Evolutionary conservation across 2,888 invertebrate genomes (phyloP).

Genomic region (Melanotus villosus): DNA sequence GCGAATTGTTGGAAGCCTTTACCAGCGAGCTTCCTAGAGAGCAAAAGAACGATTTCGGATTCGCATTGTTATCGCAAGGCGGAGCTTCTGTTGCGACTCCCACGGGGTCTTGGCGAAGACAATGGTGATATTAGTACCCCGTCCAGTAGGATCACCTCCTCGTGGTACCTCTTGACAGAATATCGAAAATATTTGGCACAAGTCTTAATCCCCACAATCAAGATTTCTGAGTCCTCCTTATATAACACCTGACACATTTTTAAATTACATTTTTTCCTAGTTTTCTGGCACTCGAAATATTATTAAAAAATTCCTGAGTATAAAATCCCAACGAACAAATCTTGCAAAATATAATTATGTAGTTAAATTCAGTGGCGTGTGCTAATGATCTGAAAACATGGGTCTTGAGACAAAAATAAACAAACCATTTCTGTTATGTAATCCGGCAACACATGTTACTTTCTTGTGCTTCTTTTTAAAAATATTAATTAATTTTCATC

Average conservation of each 20-base stretch:
- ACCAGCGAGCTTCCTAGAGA: slow-evolving; percentile 56
- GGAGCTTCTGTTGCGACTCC: slow-evolving; percentile 59
- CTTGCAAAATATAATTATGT: too few relatives aligned
- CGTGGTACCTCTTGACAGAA: slow-evolving; percentile 29
- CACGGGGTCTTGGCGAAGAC: slow-evolving; percentile 58
- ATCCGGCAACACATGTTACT: not conserved
- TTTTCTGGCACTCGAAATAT: not conserved
- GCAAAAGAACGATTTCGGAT: slow-evolving; percentile 65
- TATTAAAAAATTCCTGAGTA: not conserved
- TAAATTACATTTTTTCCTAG: not conserved
- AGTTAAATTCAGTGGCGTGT: not conserved
- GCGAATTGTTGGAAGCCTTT: slow-evolving; percentile 64
- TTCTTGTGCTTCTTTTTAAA: not conserved
- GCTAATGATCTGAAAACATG: slow-evolving; percentile 1
- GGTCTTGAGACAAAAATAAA: not conserved
- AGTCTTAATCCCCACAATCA: slow-evolving; percentile 33
- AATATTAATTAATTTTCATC: not conserved
- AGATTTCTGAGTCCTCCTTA: slow-evolving; percentile 18
- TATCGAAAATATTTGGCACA: slow-evolving; percentile 38
- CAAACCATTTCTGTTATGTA: slow-evolving; percentile 2
- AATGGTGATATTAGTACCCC: slow-evolving; percentile 56
- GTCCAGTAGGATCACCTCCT: slow-evolving; percentile 35
- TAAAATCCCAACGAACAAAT: too few relatives aligned
- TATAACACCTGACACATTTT: slow-evolving; percentile 9
- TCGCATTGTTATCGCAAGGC: slow-evolving; percentile 65